Base-by-base conservation (phyloP, 2,113 vertebrate genomes). In the Trichomycterus rosablanca region DNA sequence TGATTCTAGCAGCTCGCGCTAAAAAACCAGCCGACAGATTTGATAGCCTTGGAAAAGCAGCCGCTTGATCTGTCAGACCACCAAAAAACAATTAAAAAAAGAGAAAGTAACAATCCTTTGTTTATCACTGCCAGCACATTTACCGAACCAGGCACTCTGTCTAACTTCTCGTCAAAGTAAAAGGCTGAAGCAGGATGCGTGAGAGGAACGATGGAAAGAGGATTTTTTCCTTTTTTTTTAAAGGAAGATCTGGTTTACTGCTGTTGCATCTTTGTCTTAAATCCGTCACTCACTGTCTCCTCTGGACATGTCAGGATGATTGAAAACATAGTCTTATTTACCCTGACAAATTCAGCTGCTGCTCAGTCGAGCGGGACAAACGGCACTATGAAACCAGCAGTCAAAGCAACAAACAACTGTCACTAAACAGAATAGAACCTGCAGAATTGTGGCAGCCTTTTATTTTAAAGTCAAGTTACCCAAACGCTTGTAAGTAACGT, bases 41-140 rank as follows among this genome's bases (percentile, higher is more conserved):
- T 84, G 81, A 85, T 73, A 74, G 83, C 49, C 53, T 50, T 51
- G 40, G 70, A 66, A 59, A 39, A 68, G 35, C 40, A 71, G 75
- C 62, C 53, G 77, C 79, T 85, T 84, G 84, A 86, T 88, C 83
- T 84, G 78, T 70, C 71, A 86, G 83, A 83, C 82, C 74, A 64
- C 55, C 71, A 59, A 72, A 79, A 83, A 76, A 80, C 72, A 63
- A 78, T 78, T 76, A 74, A 50, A 76, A 77, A 79, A 73, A 75
- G 48, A 67, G 68, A 76, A 81, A 75, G 81, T 71, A 82, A 84
- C 73, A 78, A 51, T 78, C 81, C 83, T 88, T 87, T 88, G 86
- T 81, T 81, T 81, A 85, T 88, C 86, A 87, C 85, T 87, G 86
- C 86, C 85, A 87, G 68, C 58, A 65, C 71, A 35, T 77, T 84